Conservation (phyloP, 2,113 vertebrate genomes). For the Dermatemys mawii region DNA sequence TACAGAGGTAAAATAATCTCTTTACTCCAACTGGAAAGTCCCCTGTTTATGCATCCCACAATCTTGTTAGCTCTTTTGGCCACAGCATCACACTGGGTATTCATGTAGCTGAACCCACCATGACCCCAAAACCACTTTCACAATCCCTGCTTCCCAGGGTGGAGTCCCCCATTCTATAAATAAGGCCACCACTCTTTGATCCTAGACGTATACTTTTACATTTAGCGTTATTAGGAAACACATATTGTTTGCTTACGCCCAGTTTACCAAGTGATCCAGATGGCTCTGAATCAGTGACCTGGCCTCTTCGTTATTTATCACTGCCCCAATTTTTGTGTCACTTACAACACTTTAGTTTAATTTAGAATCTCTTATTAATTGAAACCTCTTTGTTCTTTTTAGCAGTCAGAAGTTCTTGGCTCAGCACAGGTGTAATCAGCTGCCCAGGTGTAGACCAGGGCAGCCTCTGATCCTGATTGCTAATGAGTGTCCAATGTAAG, state of each 20-base stretch:
- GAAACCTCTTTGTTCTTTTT: neutral
- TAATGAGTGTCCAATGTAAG: neutral
- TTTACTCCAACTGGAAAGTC: neutral
- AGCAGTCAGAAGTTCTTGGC: neutral
- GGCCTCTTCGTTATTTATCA: neutral
- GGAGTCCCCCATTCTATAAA: neutral
- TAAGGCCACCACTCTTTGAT: neutral
- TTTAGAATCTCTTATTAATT: neutral
- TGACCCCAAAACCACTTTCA: neutral
- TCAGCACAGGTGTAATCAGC: neutral
- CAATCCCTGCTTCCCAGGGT: neutral
- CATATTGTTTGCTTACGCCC: neutral
- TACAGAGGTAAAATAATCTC: neutral
- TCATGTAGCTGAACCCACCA: neutral
- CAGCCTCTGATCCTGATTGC: neutral
- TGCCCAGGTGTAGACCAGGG: neutral
- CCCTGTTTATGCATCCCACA: neutral
- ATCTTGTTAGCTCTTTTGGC: neutral
- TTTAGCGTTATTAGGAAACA: neutral
- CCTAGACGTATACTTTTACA: neutral
- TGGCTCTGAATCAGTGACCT: neutral
- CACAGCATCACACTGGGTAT: neutral
- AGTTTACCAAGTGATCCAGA: neutral
- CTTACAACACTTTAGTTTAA: neutral
- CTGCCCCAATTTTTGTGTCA: neutral